phyloP scores from a whole-genome alignment of 1,140 invertebrate species.

The Eumeta japonica region DNA sequence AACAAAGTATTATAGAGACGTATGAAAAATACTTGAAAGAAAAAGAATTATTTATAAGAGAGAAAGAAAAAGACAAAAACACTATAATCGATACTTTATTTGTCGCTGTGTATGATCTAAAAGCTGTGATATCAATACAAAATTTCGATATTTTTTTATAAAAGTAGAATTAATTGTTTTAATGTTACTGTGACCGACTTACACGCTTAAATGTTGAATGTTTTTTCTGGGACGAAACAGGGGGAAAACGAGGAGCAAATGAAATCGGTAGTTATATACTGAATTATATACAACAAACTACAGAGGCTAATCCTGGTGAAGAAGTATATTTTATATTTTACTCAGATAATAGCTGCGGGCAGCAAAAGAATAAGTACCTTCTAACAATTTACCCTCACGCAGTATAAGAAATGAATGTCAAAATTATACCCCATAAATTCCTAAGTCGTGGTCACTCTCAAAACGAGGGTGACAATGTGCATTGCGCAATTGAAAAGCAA shows the following conservation, averaged over 20 bases:
- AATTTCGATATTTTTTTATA: conserved; percentile 20
- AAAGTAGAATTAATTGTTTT: conserved; percentile 36
- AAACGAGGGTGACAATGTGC: conserved; percentile 5
- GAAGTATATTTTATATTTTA: conserved; percentile 13
- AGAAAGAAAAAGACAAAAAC: conserved; percentile 17
- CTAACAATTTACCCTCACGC: conserved; percentile 3
- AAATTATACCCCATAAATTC: conserved; percentile 3
- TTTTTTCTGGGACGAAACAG: conserved; percentile 48
- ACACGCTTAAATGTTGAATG: conserved; percentile 21
- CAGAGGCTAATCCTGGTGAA: conserved; percentile 8
- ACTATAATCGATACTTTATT: conserved; percentile 14
- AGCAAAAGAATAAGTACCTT: conserved; percentile 8
- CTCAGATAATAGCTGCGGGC: conserved; percentile 6
- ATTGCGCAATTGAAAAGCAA: conserved; percentile 2
- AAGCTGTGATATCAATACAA: conserved; percentile 20
- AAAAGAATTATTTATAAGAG: conserved; percentile 16
- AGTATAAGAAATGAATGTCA: conserved; percentile 1
- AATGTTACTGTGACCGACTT: conserved; percentile 42
- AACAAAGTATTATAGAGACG: conserved; percentile 11
- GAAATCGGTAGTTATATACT: conserved; percentile 42
- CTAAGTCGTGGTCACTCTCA: conserved; percentile 5
- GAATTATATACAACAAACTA: conserved; percentile 20
- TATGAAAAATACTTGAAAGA: conserved; percentile 19
- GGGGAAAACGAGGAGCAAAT: conserved; percentile 38
- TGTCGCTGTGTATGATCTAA: conserved; percentile 22